Base-by-base conservation (phyloP, 1,140 invertebrate genomes). In the Pseudomyrmex dendroicus region DNA sequence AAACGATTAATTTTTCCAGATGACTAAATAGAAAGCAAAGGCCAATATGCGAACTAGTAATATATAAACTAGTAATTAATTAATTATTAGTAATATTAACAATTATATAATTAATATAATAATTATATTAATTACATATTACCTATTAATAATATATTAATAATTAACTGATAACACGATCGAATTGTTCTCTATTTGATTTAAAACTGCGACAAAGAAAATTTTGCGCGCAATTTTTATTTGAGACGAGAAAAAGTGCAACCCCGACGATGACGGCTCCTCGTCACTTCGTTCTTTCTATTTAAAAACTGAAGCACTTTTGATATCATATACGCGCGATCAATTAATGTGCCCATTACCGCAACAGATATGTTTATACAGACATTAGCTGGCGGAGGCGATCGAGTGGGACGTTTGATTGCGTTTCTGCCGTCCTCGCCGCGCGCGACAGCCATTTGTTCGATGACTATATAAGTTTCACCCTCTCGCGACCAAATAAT, bases 311-410 rank as follows among this genome's bases (percentile, higher is more conserved):
- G 44, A 50, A 73, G 78, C 25, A 70, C 66, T 59, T 80, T 80
- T 35, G 64, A 78, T 15, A 48, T 70, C 56, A 48, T 57, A 15
- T 35, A 35, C 44, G 10, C n/a, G 61, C 17, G 74, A 61, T 80
- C 86, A 88, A 88, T 90, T 83, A 86, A 85, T 67, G 70, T 80
- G 44, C 46, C 86, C 57, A 76, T 78, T 85, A 88, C 17, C 76
- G 35, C 54, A 66, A 25, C 15, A 66, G 64, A 89, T 84, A 82
- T 91, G 77, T 91, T 91, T 90, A 88, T 90, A 85, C 52, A 89
- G 83, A 90, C 89, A 89, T 91, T 86, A 89, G 67, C 77, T 46
- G 25, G 25, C 20, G 61, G 25, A 89, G 67, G 83, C 67, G 73
- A 63, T 89, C 83, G 50, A 91, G 88, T 88, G 82, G 82, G 74